Conservation (phyloP, 1,140 invertebrate genomes). For the Drosophila grimshawi region DNA sequence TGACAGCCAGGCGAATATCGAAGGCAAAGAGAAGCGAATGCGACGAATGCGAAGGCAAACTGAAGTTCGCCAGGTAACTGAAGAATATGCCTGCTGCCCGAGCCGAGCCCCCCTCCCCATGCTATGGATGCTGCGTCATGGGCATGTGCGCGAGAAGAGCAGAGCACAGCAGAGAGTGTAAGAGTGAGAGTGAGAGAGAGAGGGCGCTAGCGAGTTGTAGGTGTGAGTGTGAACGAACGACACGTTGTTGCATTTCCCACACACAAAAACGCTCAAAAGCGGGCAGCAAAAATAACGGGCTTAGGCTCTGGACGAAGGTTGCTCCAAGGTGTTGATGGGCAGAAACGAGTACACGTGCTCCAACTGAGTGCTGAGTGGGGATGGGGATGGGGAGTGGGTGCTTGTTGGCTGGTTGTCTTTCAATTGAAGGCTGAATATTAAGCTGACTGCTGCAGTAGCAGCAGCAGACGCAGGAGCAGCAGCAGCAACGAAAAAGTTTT, state of each 20-base stretch:
- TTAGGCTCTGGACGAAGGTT: conserved; percentile 57
- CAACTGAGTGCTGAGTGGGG: not conserved
- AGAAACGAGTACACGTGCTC: conserved; percentile 59
- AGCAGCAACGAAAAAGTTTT: conserved; percentile 52
- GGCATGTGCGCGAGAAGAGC: not conserved
- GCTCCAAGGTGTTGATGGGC: conserved; percentile 62
- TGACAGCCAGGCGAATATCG: conserved; percentile 60
- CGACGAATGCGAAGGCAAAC: conserved; percentile 28
- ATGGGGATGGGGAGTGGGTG: no score
- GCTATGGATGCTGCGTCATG: conserved; percentile 57
- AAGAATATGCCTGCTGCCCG: conserved; percentile 21
- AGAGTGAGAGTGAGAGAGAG: conserved; percentile 3
- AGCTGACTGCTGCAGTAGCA: conserved; percentile 33
- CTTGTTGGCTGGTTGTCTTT: not conserved
- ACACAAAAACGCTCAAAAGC: conserved; percentile 48
- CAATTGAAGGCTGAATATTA: conserved; percentile 51
- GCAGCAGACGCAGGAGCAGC: not conserved
- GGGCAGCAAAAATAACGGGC: conserved; percentile 49
- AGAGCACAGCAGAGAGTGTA: not conserved
- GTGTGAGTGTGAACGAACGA: conserved; percentile 67
- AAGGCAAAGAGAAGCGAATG: conserved; percentile 41
- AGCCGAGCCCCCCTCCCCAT: conserved; percentile 13
- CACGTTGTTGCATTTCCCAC: conserved; percentile 77
- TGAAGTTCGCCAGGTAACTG: conserved; percentile 60
- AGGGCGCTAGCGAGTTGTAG: not conserved